Conservation (phyloP, 2,888 invertebrate species). For the Stomorhina lunata region DNA sequence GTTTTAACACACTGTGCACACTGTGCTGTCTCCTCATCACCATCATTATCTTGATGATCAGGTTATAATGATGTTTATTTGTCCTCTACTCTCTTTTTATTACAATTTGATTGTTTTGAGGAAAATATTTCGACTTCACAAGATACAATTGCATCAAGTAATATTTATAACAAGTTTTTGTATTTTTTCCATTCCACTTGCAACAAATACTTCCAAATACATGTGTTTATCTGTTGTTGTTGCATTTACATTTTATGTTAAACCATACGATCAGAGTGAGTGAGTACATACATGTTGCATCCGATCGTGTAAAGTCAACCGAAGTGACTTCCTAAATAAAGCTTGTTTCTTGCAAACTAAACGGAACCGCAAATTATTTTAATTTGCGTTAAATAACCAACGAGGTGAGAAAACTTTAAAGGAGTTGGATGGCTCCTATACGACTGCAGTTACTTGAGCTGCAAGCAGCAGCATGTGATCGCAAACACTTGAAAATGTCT, state of each 20-base stretch:
- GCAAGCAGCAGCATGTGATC: slow-evolving; percentile 31
- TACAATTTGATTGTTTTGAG: slow-evolving; percentile 45
- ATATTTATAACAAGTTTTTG: slow-evolving; percentile 50
- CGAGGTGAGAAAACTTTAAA: slow-evolving; percentile 68
- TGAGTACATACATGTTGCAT: slow-evolving; percentile 24
- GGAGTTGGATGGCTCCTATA: slow-evolving; percentile 18
- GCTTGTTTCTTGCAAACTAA: slow-evolving; percentile 48
- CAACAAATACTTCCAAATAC: not conserved
- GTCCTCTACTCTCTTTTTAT: slow-evolving; percentile 51
- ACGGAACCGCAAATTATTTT: slow-evolving; percentile 71
- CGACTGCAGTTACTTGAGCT: not conserved
- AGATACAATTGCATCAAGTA: slow-evolving; percentile 41
- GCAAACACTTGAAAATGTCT: slow-evolving; percentile 49
- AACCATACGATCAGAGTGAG: not conserved
- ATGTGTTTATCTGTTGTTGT: not conserved
- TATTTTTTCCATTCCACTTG: slow-evolving; percentile 8
- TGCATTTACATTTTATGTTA: slow-evolving; percentile 11
- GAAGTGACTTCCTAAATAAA: slow-evolving; percentile 57
- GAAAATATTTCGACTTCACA: slow-evolving; percentile 32
- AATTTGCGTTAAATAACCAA: slow-evolving; percentile 70
- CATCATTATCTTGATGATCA: slow-evolving; percentile 30
- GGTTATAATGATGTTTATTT: slow-evolving; percentile 48
- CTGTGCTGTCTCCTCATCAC: slow-evolving; percentile 6
- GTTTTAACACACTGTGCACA: not conserved
- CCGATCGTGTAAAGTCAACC: slow-evolving; percentile 50